These are phyloP conservation scores for Pachyramphus minor DNA, from an alignment of 2,113 vertebrate species.

Conservation along the genomic window DNA sequence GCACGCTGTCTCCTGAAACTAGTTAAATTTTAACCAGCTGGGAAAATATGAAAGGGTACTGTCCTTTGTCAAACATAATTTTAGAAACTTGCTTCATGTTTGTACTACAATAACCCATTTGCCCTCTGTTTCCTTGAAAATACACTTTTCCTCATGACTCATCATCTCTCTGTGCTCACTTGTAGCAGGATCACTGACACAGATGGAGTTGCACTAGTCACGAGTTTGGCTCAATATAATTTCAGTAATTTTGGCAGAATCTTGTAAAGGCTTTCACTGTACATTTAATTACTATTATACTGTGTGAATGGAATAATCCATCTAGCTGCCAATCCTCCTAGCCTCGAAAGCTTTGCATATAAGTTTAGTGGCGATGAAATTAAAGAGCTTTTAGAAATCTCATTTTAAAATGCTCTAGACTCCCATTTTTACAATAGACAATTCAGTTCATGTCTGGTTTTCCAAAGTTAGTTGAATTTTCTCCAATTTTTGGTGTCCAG, in stretches of 20 bases:
- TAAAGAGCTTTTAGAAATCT: neutral
- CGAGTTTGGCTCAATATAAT: neutral
- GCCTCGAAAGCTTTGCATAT: neutral
- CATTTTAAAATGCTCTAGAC: neutral
- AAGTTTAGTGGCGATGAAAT: neutral
- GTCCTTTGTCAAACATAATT: neutral
- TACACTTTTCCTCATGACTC: neutral
- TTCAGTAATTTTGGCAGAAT: conserved; percentile 19
- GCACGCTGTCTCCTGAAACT: conserved; percentile 69
- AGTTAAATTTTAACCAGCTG: conserved; percentile 71
- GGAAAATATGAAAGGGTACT: conserved; percentile 12
- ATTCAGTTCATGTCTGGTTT: neutral
- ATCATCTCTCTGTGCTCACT: neutral
- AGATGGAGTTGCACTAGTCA: conserved; percentile 4
- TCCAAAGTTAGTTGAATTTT: neutral
- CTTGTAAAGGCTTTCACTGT: neutral
- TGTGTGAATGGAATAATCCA: neutral
- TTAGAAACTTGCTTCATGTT: neutral
- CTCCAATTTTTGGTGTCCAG: neutral
- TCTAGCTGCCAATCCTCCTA: neutral
- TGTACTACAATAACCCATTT: neutral
- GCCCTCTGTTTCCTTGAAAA: neutral
- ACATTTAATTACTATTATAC: conserved; percentile 31
- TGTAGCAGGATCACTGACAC: neutral
- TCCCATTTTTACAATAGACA: neutral